These are phyloP conservation scores for Anguilla pacifica DNA, from an alignment of 2,797 vertebrate genomes.

Conservation along the genomic window DNA sequence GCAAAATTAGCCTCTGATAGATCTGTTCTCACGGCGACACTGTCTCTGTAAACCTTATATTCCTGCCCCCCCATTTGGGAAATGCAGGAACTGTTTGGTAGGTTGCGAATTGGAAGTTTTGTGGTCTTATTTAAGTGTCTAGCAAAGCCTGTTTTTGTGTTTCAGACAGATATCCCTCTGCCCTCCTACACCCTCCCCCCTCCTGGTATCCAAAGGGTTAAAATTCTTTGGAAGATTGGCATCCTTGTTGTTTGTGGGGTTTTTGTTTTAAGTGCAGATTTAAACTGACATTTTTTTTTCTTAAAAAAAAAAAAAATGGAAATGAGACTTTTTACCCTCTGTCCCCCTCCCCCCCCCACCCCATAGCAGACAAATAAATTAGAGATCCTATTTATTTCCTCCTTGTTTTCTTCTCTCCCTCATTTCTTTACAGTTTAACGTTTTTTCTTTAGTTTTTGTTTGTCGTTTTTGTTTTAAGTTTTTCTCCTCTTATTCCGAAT, in stretches of 20 bases:
- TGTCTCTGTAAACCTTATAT: too few species aligned
- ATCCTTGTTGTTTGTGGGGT: background rate
- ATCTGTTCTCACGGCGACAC: background rate
- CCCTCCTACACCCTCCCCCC: background rate
- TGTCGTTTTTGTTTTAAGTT: conserved; percentile 42
- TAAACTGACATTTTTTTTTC: too few species aligned
- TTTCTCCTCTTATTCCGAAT: conserved; percentile 50
- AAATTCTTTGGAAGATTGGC: conserved; percentile 21
- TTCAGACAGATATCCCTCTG: background rate
- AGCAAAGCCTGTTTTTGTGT: background rate
- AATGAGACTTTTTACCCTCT: background rate
- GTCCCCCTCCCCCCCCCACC: background rate
- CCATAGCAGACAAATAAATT: background rate
- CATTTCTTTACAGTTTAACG: conserved; percentile 21
- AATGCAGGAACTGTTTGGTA: background rate
- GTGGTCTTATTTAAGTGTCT: background rate
- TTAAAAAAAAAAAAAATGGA: too few species aligned
- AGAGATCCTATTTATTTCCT: conserved; percentile 26
- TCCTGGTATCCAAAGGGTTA: conserved; percentile 33
- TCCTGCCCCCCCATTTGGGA: background rate
- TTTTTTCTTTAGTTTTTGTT: conserved; percentile 30
- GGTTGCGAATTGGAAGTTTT: background rate
- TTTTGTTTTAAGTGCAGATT: conserved; percentile 2
- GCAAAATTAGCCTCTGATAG: background rate
- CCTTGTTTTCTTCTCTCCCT: conserved; percentile 17